phyloP scores from a whole-genome alignment of 2,113 vertebrate species.

The Odocoileus virginianus region DNA sequence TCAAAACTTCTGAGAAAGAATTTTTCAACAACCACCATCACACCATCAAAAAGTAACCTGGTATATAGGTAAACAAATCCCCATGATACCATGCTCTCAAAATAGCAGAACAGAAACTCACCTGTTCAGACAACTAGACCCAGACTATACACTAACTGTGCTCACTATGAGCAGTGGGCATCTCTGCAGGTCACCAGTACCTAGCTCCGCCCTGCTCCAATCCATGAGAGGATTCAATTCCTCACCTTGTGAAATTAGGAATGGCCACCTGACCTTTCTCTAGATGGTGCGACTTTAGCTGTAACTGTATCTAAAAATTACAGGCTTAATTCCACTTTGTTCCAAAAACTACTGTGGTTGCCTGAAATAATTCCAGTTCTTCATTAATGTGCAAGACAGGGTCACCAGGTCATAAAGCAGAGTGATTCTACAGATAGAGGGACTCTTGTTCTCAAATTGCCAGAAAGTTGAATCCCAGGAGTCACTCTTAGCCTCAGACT shows the following conservation, averaged over 20 bases:
- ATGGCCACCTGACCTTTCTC: background rate
- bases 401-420: background rate
- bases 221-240: too few species aligned
- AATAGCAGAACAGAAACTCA: background rate
- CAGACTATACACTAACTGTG: too few species aligned
- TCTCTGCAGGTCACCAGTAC: too few species aligned
- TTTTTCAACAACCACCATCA: background rate
- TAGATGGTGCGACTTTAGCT: background rate
- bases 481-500: background rate
- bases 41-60: background rate
- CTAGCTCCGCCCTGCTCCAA: background rate
- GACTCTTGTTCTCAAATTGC: background rate
- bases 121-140: background rate
- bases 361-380: background rate
- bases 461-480: background rate
- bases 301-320: background rate
- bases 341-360: background rate
- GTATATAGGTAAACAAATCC: background rate
- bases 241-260: background rate
- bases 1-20: background rate
- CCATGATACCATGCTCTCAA: background rate
- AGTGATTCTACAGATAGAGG: background rate
- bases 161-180: rapidly evolving
- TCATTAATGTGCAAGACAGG: background rate
- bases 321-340: background rate